Base-by-base conservation (phyloP, 2,888 invertebrate species). In the Diachrysia chrysitis region DNA sequence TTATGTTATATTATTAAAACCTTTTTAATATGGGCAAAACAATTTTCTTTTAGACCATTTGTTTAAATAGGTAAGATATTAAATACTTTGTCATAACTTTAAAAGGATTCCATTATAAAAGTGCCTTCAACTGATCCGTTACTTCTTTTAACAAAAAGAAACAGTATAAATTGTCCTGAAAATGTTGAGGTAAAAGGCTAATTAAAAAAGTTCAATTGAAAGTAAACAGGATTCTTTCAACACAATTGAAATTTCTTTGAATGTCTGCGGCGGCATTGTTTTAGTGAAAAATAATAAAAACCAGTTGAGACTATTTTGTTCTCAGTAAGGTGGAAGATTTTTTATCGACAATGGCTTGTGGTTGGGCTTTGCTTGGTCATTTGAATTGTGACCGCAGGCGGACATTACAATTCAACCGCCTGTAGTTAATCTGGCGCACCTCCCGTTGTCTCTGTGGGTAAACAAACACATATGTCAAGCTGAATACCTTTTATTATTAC, bases 211-310 rank as follows among this genome's bases (percentile, higher is more conserved):
- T 66, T 78, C 61, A 68, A 77, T 77, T 77, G 68, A 46, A 63
- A 57, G 65, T 62, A 73, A 78, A 70, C 66, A 71, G 57, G 57
- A 64, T 66, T 65, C 32, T 57, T 62, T 65, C 46, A 73, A 55
- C 62, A 69, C 66, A 78, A 74, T 68, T 59, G 62, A 61, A 29
- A 62, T 68, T 78, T 63, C 64, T 65, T 66, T 73, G 48, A 61
- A 58, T 71, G 60, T 71, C 48, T 66, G 54, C 51, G 60, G 23
- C 54, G 25, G 23, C 46, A 67, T 72, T 76, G 67, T 79, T 16
- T 60, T 25, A 70, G 76, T 78, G 76, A 66, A 72, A 78, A 76
- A 72, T 72, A 80, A 79, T 82, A 73, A 82, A 84, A 83, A 78
- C 42, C 71, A 68, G 79, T 68, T 65, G 70, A 60, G 66, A 69